A percentile compares a stretch with the other conserved stretches of the same genome.
These are phyloP conservation scores for Ichneumoninae sp. DNA, from an alignment of 2,888 invertebrate genomes.

Conservation along the genomic window DNA sequence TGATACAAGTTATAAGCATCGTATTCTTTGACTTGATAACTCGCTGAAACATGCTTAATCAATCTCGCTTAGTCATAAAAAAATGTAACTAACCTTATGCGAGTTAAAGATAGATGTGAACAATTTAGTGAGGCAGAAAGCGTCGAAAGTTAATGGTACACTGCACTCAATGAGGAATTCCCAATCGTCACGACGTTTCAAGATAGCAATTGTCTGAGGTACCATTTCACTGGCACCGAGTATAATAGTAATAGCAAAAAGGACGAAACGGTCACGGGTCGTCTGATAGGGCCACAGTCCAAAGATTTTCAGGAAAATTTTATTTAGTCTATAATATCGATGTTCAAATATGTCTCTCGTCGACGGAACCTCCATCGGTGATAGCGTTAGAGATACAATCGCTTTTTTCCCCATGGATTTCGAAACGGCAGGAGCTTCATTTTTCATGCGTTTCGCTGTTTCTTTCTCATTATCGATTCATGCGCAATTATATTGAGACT, in stretches of 20 bases:
- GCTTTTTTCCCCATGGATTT: neutral
- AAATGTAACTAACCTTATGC: conserved; percentile 4
- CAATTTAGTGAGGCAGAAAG: conserved; percentile 5
- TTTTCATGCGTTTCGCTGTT: neutral
- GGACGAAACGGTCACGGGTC: neutral
- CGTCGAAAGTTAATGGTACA: neutral
- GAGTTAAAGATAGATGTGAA: neutral
- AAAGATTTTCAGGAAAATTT: conserved; percentile 18
- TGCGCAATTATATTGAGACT: neutral
- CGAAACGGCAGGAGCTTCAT: neutral
- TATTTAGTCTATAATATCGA: conserved; percentile 43
- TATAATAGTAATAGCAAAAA: no score
- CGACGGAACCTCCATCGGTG: neutral
- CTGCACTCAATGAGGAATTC: conserved; percentile 19
- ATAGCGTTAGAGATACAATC: neutral
- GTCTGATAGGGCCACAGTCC: conserved; percentile 52
- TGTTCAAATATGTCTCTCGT: conserved; percentile 16
- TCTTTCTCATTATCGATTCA: neutral
- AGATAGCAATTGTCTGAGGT: conserved; percentile 7
- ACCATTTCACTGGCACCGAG: no score
- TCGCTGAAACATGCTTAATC: no score
- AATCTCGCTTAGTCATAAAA: no score
- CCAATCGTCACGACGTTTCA: conserved; percentile 26
- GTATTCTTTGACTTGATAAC: no score
- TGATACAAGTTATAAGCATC: no score